Evolutionary conservation across 2,113 vertebrate species (phyloP), one percentile per base, ranked within the genome.

Genomic region (Prionailurus viverrinus): DNA sequence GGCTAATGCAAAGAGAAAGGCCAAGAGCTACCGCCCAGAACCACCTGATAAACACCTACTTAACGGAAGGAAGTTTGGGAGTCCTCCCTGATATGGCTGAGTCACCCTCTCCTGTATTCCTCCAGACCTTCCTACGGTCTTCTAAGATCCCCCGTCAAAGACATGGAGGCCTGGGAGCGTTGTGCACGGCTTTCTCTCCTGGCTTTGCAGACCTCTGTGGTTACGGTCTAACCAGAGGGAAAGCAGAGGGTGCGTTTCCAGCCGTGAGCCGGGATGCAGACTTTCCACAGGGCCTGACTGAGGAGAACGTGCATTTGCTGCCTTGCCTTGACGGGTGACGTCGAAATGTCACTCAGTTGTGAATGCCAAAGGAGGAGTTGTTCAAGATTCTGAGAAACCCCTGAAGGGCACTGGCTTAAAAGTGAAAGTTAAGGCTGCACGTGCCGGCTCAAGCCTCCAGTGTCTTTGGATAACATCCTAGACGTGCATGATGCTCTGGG

Each of bases 401-500:
- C 4, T 19, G 5, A 36, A 18, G 55, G 61, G 25, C 23, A 41
- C 27, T 58, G 14, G 27, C 66, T 78, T 45, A 33, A 14, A 39
- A 33, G 9, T 0, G 4, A 6, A 41, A 29, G 61, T 4, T 25
- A 51, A 71, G 16, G 10, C 66, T 39, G 12, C 29, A 6, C 33
- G 29, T 41, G 31, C 65, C 18, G 55, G 9, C 4, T 66, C 14
- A 5, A 25, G 5, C 3, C 33, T 36, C 36, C 2, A 1, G 4
- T 1, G 48, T 63, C 89, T 68, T n/a, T 7, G 36, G 36, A n/a
- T 36, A n/a, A 27, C 6, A 45, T 29, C 53, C 89, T n/a, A 12
- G 33, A 69, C 0, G 33, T 0, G 0, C 5, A 16, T 7, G n/a
- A 18, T 0, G 8, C 9, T 13, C 4, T 0, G 0, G 0, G 21